Evolutionary conservation across 2,888 invertebrate species (phyloP), one percentile per base, ranked within the genome.

Genomic region (Aphrophora alni): DNA sequence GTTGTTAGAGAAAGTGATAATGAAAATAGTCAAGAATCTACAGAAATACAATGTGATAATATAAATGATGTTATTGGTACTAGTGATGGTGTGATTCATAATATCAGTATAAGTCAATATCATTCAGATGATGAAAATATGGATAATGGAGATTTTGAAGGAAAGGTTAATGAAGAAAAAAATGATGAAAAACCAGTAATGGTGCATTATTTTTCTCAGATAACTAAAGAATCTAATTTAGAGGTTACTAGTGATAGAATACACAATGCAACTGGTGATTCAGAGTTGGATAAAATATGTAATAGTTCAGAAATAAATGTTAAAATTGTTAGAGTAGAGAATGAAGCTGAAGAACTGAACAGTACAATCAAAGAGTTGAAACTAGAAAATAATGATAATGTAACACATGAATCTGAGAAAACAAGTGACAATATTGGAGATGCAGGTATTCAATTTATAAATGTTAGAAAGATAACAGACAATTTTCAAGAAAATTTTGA

Each of bases 11-110:
- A 81, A 75, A 81, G 78, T 70, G 81, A 81, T 38, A 75, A 75
- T 25, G 81, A 81, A 28, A 78, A 75, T 71, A 81, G 81, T 76
- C 78, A 78, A 59, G 81, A 81, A 75, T 81, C 81, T 51, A 28
- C 44, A 10, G 78, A 81, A 24, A 78, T 78, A 14, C 75, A 75
- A 14, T 51, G 70, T 71, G 77, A 81, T 72, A 81, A 75, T 27
- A 81, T 81, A 8, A 81, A 78, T 59, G 81, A 78, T 59, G 81
- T 81, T 25, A 77, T 81, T 70, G 81, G 81, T 8, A 71, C 73
- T n/a, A 70, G 69, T n/a, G 81, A 81, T 44, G 68, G 71, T 21
- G 38, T 38, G 38, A 81, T 81, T 44, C 77, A 75, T 75, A 75
- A 75, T 38, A 75, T 81, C 14, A 81, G 78, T 27, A 78, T 81